Evolutionary conservation across 2,888 invertebrate species (phyloP).

Genomic region (Lamellibrachia columna): DNA sequence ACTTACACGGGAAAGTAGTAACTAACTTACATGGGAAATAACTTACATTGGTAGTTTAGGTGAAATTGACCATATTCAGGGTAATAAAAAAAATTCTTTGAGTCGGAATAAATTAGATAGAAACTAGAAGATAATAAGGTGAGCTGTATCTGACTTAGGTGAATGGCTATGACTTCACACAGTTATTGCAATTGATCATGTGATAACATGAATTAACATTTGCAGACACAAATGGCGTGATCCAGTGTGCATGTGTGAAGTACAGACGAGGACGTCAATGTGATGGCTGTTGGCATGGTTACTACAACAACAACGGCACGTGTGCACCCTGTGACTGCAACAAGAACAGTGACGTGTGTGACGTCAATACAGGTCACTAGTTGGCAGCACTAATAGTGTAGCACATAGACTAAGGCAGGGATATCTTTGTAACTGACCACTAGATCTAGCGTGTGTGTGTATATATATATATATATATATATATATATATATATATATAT

Average conservation of each 20-base stretch:
- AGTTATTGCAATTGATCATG: too few species aligned
- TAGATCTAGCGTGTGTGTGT: neutral
- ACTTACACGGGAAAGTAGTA: too few species aligned
- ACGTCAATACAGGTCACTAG: slow-evolving; percentile 13
- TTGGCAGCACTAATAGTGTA: neutral
- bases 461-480: neutral
- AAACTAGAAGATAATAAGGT: too few species aligned
- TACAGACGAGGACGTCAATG: neutral
- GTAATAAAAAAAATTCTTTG: too few species aligned
- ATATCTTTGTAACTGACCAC: neutral
- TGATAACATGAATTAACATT: neutral
- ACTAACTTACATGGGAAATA: too few species aligned
- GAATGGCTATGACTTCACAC: too few species aligned
- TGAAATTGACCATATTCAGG: too few species aligned
- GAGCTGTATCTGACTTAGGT: too few species aligned
- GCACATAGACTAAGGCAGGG: neutral
- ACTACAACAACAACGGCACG: neutral
- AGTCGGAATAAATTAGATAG: too few species aligned
- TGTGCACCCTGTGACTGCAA: slow-evolving; percentile 24
- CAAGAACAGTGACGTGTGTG: neutral
- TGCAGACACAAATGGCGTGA: neutral
- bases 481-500: neutral
- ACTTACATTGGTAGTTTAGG: too few species aligned
- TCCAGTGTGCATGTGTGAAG: neutral
- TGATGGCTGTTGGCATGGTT: neutral